Evolutionary conservation across 2,888 invertebrate genomes (phyloP), one percentile per base, ranked within the genome.

Genomic region (Sylvicola fuscatus): DNA sequence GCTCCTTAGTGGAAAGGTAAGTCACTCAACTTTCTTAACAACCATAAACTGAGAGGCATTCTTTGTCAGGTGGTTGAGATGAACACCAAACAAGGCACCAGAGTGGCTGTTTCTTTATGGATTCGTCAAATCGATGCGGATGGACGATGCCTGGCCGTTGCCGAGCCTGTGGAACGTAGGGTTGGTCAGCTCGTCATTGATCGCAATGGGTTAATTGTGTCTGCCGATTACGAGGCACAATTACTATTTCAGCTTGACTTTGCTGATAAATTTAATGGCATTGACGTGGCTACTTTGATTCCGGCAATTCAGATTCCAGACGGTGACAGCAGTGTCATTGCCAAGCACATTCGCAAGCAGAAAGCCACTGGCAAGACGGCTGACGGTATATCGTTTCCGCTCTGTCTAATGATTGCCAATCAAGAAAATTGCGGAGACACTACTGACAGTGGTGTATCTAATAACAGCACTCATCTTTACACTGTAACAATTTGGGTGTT

Each of bases 81-180:
- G 37, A 47, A 67, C 27, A 61, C 66, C 15, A 68, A 68, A 43
- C 61, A 61, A 39, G 67, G 68, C 2, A 51, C 57, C 2, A 56
- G 63, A 2, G 58, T 72, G 3, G 71, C 73, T 41, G 72, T 73
- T 1, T 74, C 74, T 0, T 51, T 75, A 13, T 75, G 74, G 74
- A 66, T 73, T 36, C 52, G 67, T 16, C 68, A 68, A 44, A 49
- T 68, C 40, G 68, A 68, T 43, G 59, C 51, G 35, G 67, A 66
- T 38, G 62, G 67, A 0, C 64, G 72, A 1, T 72, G 72, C 45
- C 56, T 75, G 37, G 72, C 72, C 6, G 62, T 64, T 14, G 72
- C 74, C 27, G 74, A 75, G 47, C 72, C 73, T 0, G 73, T 75
- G 14, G 69, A 66, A 47, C 27, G 49, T 11, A 42, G 46, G 26